These are phyloP conservation scores for Bombycilla garrulus DNA, from an alignment of 2,113 vertebrate genomes.

Conservation along the genomic window DNA sequence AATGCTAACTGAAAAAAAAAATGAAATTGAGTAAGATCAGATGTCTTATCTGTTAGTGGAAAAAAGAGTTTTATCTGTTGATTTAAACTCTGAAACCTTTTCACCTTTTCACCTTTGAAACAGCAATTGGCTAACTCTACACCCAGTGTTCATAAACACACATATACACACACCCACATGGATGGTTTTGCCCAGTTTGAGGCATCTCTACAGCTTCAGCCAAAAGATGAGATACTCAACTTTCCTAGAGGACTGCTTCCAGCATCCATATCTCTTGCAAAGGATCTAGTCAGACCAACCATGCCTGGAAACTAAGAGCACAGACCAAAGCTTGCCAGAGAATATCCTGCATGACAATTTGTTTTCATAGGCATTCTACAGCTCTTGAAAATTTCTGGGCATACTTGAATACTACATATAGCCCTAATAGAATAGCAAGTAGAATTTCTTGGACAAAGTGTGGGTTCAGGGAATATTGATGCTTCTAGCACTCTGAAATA, in stretches of 20 bases:
- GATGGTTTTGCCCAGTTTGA: not conserved
- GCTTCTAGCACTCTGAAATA: not conserved
- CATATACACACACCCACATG: not conserved
- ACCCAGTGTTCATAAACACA: not conserved
- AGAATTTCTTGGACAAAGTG: not conserved
- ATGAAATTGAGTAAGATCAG: not conserved
- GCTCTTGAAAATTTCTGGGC: not conserved
- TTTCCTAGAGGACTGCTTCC: not conserved
- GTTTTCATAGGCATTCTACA: not conserved
- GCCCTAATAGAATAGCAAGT: not conserved
- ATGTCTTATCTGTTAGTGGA: not conserved
- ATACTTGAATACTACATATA: not conserved
- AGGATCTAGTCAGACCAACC: not conserved
- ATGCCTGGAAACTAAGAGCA: not conserved
- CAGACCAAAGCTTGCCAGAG: not conserved
- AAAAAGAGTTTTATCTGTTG: not conserved
- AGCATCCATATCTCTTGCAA: not conserved
- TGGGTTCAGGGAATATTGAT: not conserved
- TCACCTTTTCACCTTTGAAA: not conserved
- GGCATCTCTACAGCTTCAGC: not conserved
- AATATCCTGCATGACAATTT: not conserved
- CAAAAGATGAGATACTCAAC: not conserved
- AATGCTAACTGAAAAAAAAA: not conserved
- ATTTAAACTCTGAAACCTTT: not conserved
- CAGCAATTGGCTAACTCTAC: not conserved